Evolutionary conservation across 2,888 invertebrate genomes (phyloP), one percentile per base, ranked within the genome.

Genomic region (Melanchra persicariae): DNA sequence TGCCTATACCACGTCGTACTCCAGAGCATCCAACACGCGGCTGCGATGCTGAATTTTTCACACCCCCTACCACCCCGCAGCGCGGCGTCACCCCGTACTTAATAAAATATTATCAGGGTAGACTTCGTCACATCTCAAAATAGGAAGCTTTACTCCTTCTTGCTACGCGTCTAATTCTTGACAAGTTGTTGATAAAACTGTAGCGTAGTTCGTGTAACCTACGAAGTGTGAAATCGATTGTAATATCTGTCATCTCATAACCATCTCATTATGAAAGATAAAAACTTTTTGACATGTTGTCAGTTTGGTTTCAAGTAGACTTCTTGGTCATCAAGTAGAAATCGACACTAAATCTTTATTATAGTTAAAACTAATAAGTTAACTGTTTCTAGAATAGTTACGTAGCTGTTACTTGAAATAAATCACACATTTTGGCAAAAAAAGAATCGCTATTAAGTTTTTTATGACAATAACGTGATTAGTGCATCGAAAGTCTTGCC

Each of bases 111-210:
- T 87, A 92, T 83, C 85, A 79, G 74, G 76, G 82, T 85, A 91
- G 91, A 92, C 93, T 93, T 94, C 93, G 93, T 93, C 94, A 93
- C 93, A 92, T 93, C 87, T 91, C 90, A 89, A 91, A 87, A 87
- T 85, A 87, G 87, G 77, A 84, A 79, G 83, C 70, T 85, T 82
- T 76, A 83, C 70, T 77, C 72, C 70, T 81, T 82, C 69, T 69
- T 62, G 30, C 37, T 26, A 34, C 34, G 34, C 34, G 62, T 61
- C 59, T 60, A 71, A 82, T 77, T 76, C 69, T 68, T 47, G 12
- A 51, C 51, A 77, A 72, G 34, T 70, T 72, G 63, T 67, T 73
- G 10, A 17, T 26, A 51, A 7, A 8, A 52, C 40, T 15, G 15
- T 15, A 40, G 12, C 40, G 40, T 40, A 37, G 15, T 40, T 40